phyloP scores from a whole-genome alignment of 2,113 vertebrate genomes.

The Drymodes brunneopygia region DNA sequence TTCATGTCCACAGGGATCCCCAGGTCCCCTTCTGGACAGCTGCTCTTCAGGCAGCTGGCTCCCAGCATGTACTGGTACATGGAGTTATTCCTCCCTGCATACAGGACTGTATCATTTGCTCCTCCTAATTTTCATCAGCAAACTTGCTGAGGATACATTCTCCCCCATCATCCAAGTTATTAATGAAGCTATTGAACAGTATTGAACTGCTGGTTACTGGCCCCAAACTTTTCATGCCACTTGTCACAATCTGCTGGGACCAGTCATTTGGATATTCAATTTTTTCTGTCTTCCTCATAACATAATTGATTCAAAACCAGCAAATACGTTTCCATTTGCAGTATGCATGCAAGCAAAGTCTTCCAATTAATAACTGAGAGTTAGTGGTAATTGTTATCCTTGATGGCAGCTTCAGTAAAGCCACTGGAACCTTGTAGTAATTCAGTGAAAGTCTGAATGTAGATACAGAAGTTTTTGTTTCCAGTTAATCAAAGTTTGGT shows the following conservation, averaged over 20 bases:
- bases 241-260: neutral
- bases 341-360: neutral
- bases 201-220: neutral
- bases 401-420: neutral
- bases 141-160: neutral
- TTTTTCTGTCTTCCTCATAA: neutral
- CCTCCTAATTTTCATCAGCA: neutral
- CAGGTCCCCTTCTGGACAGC: neutral
- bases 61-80: no score
- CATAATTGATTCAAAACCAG: neutral
- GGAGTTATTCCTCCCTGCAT: neutral
- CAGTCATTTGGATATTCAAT: neutral
- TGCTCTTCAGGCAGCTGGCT: neutral
- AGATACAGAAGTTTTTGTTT: neutral
- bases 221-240: neutral
- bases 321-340: neutral
- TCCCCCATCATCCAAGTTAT: neutral
- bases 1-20: neutral
- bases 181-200: neutral
- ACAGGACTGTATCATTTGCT: neutral
- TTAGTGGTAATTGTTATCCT: neutral
- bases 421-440: neutral
- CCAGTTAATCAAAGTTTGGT: neutral
- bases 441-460: neutral
- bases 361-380: neutral